Conservation (phyloP, 1,140 invertebrate species). For the Tetraneura akinire region DNA sequence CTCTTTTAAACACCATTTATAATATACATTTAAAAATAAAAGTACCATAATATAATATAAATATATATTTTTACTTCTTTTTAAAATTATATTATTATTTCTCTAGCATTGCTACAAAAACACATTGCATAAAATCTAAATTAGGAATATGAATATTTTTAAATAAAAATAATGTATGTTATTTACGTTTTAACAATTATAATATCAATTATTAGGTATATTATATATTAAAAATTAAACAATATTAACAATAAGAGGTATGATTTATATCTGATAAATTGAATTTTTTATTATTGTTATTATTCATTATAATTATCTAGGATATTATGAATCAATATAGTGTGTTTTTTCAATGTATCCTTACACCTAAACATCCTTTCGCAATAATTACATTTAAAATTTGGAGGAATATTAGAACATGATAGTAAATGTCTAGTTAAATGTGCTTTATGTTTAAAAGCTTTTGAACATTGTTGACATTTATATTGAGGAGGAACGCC, state of each 20-base stretch:
- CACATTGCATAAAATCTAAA: no score
- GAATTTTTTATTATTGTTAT: background rate
- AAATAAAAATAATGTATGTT: background rate
- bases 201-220: no score
- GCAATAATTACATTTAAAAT: slow-evolving; percentile 13
- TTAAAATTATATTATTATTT: no score
- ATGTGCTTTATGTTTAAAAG: slow-evolving; percentile 56
- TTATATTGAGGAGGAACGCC: slow-evolving; percentile 58
- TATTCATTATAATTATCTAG: background rate
- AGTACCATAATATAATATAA: no score
- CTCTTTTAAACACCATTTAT: no score
- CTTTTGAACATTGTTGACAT: slow-evolving; percentile 58
- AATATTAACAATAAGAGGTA: background rate
- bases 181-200: background rate
- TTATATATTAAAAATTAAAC: no score
- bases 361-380: slow-evolving; percentile 2
- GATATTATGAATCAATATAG: slow-evolving; percentile 2
- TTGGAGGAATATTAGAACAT: slow-evolving; percentile 41
- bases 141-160: background rate
- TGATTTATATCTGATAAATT: background rate
- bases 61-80: no score
- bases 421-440: slow-evolving; percentile 53
- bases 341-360: slow-evolving; percentile 29
- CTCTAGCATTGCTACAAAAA: no score
- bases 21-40: no score